These are phyloP conservation scores for Tricholaema leucomelas DNA, from an alignment of 2,113 vertebrate species.

Conservation along the genomic window DNA sequence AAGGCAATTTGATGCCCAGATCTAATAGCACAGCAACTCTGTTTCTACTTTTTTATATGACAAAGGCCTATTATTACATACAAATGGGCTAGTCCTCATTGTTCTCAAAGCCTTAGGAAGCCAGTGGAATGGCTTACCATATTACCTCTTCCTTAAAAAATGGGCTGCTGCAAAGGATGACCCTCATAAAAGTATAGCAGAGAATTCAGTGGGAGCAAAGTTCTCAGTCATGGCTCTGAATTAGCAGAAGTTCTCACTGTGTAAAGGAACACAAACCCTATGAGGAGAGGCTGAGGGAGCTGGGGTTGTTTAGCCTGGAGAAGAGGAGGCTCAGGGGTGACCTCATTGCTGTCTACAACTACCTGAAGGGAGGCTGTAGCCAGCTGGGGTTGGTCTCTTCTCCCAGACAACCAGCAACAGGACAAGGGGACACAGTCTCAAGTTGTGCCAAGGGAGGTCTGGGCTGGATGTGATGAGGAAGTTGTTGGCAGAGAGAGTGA, in stretches of 20 bases:
- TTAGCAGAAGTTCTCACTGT: background rate
- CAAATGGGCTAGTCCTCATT: background rate
- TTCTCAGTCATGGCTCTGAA: background rate
- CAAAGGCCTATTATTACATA: slow-evolving; percentile 6
- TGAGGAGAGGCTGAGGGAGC: no score
- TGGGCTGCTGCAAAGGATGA: background rate
- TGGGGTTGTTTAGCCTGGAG: no score
- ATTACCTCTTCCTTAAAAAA: background rate
- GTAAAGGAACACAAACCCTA: no score
- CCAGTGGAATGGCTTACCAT: background rate
- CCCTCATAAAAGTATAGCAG: background rate
- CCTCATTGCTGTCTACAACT: no score
- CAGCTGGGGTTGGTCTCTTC: no score
- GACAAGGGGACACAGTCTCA: no score
- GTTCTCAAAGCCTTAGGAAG: background rate
- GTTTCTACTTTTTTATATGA: background rate
- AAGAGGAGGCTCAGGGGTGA: no score
- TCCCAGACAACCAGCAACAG: no score
- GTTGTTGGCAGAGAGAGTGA: no score
- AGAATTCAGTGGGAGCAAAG: background rate
- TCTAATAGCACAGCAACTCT: background rate
- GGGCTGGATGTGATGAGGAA: no score
- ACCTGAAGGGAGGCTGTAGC: no score
- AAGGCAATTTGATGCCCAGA: background rate
- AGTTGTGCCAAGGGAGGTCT: no score